phyloP scores from a whole-genome alignment of 2,888 invertebrate species.

The Flexamia atlantica region DNA sequence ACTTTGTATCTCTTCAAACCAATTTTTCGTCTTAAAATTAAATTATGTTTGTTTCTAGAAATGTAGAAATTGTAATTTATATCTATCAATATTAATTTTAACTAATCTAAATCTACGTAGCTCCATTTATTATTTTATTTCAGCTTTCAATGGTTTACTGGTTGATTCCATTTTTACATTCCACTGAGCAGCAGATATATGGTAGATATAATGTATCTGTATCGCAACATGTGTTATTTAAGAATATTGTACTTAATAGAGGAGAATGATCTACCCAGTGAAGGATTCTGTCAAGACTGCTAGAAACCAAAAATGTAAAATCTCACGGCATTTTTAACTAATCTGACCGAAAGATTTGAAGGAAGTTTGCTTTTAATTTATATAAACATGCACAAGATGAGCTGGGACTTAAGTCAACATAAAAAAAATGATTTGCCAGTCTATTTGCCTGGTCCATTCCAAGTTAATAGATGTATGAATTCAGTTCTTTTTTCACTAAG shows the following conservation, averaged over 20 bases:
- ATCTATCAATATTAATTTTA: neutral
- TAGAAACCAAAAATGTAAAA: neutral
- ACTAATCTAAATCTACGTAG: neutral
- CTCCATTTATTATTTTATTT: neutral
- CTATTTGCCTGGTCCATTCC: too few relatives aligned
- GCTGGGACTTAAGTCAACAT: neutral
- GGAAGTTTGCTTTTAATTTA: neutral
- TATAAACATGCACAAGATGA: neutral
- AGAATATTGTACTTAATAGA: neutral
- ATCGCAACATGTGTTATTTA: neutral
- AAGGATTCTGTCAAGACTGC: slow-evolving; percentile 22
- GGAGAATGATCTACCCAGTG: neutral
- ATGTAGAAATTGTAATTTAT: neutral
- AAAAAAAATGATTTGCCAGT: too few relatives aligned
- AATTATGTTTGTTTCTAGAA: neutral
- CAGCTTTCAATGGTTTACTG: neutral
- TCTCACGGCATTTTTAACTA: neutral
- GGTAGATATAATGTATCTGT: neutral
- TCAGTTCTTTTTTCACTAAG: too few relatives aligned
- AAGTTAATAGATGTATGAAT: too few relatives aligned
- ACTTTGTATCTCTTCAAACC: neutral
- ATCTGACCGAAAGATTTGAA: neutral
- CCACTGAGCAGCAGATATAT: neutral
- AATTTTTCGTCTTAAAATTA: neutral
- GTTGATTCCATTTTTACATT: neutral